Conservation (phyloP, 30 jellyfish, hydroid and myxozoan genomes). For the Sanderia malayensis region DNA sequence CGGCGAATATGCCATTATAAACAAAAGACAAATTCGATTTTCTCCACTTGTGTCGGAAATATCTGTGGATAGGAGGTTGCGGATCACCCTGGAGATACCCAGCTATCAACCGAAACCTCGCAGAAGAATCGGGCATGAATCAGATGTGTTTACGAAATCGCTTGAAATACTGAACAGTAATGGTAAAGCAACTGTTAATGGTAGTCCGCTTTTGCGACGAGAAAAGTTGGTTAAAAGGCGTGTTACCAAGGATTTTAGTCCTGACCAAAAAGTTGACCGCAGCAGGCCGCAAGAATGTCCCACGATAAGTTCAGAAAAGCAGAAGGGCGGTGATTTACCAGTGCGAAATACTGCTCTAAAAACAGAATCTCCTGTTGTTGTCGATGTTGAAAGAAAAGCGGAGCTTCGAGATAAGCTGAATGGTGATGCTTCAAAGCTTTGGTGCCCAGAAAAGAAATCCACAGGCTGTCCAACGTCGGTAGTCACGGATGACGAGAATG, state of each 20-base stretch:
- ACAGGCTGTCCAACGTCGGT: too few relatives aligned
- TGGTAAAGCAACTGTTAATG: too few relatives aligned
- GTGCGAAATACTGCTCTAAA: too few relatives aligned
- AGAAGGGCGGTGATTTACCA: too few relatives aligned
- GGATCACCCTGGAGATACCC: conserved; percentile 31
- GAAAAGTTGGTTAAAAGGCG: not conserved
- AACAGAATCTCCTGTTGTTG: too few relatives aligned
- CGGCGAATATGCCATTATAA: conserved; percentile 59
- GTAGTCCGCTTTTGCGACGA: not conserved
- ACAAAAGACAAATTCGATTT: conserved; percentile 33
- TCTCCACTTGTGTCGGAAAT: conserved; percentile 47
- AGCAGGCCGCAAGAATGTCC: conserved; percentile 6
- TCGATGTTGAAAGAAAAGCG: too few relatives aligned
- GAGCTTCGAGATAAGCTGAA: too few relatives aligned
- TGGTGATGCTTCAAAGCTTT: too few relatives aligned
- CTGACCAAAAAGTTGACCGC: not conserved
- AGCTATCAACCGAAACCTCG: not conserved
- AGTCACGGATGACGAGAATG: too few relatives aligned
- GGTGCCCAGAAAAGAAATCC: too few relatives aligned
- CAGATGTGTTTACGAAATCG: not conserved
- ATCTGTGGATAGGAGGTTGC: conserved; percentile 40
- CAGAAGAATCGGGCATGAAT: not conserved
- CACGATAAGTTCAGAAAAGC: too few relatives aligned
- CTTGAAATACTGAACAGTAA: not conserved
- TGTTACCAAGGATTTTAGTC: not conserved